Percentiles rank a stretch among this genome's conserved stretches.
Evolutionary conservation across 1,140 invertebrate species (phyloP).

Genomic region (Lerema accius): DNA sequence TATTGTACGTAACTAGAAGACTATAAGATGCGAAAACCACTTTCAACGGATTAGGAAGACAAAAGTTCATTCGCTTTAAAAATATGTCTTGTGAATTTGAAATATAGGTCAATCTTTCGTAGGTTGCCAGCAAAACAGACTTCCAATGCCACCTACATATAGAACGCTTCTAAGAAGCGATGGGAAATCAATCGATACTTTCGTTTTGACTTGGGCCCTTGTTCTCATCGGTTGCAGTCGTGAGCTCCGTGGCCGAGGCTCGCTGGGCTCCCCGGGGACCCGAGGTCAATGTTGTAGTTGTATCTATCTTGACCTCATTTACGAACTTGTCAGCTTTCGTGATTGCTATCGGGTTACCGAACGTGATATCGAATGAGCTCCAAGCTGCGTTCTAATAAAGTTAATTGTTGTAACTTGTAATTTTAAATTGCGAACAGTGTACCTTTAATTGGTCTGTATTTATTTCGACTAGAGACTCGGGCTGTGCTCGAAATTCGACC

Average conservation of each 20-base stretch:
- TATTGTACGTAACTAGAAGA: too few relatives aligned
- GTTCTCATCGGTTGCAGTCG: conserved; percentile 7
- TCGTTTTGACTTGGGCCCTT: conserved; percentile 5
- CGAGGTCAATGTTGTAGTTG: not conserved
- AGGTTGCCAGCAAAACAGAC: too few relatives aligned
- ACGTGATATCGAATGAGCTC: not conserved
- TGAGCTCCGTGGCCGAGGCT: conserved; percentile 13
- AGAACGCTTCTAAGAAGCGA: not conserved
- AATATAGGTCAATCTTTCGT: too few relatives aligned
- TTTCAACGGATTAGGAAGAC: too few relatives aligned
- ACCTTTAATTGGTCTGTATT: too few relatives aligned
- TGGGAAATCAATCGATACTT: conserved; percentile 11
- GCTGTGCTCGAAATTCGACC: too few relatives aligned
- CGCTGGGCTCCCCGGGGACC: not conserved
- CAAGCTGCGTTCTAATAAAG: not conserved
- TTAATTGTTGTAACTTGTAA: conserved; percentile 28
- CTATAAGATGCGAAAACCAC: too few relatives aligned
- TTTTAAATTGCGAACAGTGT: conserved; percentile 4
- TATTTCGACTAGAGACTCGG: too few relatives aligned
- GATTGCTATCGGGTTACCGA: not conserved
- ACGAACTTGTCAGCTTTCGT: conserved; percentile 5
- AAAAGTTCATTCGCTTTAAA: too few relatives aligned
- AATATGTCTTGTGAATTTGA: too few relatives aligned
- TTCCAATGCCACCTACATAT: too few relatives aligned
- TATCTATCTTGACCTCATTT: conserved; percentile 2